Conservation (phyloP, 2,888 invertebrate genomes). For the Nebria brevicollis region DNA sequence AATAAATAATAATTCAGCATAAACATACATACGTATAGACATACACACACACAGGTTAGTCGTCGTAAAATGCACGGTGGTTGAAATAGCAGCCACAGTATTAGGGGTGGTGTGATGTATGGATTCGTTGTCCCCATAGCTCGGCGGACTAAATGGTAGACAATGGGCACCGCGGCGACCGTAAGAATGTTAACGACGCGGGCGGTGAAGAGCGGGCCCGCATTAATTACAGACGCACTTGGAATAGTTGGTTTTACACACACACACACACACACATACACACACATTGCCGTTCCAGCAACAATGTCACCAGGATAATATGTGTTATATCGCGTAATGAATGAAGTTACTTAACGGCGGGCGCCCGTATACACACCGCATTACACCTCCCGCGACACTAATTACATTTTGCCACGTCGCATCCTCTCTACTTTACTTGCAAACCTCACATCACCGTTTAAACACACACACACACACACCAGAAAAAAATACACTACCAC, state of each 20-base stretch:
- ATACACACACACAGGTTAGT: no score
- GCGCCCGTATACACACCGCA: conserved; percentile 14
- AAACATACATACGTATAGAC: no score
- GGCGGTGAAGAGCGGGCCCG: conserved; percentile 51
- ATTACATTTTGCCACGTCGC: conserved; percentile 47
- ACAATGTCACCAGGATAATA: conserved; percentile 58
- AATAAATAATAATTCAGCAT: no score
- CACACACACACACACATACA: background rate
- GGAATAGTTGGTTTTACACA: conserved; percentile 49
- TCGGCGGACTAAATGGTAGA: conserved; percentile 11
- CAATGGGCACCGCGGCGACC: conserved; percentile 19
- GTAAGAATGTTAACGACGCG: conserved; percentile 60
- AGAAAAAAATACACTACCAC: no score
- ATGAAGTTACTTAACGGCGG: conserved; percentile 55
- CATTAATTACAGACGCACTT: conserved; percentile 61
- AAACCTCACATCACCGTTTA: no score
- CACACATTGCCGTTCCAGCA: background rate
- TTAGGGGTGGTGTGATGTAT: conserved; percentile 9
- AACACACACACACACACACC: no score
- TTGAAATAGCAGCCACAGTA: background rate
- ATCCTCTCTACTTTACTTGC: background rate
- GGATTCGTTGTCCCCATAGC: conserved; percentile 1
- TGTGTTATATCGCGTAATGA: conserved; percentile 55
- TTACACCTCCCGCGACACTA: conserved; percentile 46
- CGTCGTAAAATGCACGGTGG: background rate